phyloP scores from a whole-genome alignment of 2,797 vertebrate genomes.

The Pterois miles region DNA sequence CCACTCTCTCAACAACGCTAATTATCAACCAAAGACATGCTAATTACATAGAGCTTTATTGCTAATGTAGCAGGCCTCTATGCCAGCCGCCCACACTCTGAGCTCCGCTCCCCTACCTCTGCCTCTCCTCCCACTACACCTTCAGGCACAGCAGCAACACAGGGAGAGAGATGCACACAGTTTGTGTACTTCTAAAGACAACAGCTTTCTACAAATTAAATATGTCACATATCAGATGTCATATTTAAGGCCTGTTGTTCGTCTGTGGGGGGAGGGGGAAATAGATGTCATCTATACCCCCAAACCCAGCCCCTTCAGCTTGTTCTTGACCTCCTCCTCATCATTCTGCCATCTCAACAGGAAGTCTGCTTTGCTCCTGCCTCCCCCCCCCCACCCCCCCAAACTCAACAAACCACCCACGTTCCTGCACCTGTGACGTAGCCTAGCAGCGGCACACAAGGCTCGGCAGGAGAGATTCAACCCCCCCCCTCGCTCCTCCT shows the following conservation, averaged over 20 bases:
- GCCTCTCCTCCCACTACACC: slow-evolving; percentile 84
- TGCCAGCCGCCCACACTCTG: slow-evolving; percentile 84
- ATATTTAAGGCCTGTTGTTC: slow-evolving; percentile 7
- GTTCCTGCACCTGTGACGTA: slow-evolving; percentile 76
- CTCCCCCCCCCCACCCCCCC: slow-evolving; percentile 25
- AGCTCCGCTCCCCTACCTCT: slow-evolving; percentile 82
- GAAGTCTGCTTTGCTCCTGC: slow-evolving; percentile 73
- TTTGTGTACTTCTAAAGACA: slow-evolving; percentile 55
- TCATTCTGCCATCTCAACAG: slow-evolving; percentile 73
- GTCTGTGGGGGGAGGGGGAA: neutral
- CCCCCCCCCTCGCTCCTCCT: slow-evolving; percentile 18
- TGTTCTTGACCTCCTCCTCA: slow-evolving; percentile 54
- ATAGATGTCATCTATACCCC: slow-evolving; percentile 12
- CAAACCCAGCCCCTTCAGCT: slow-evolving; percentile 23
- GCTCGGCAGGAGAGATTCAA: slow-evolving; percentile 59
- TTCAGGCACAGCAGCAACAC: slow-evolving; percentile 76
- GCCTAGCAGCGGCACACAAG: slow-evolving; percentile 75
- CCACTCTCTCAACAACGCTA: slow-evolving; percentile 88
- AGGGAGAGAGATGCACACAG: slow-evolving; percentile 53
- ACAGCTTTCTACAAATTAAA: slow-evolving; percentile 41
- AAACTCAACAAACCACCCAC: slow-evolving; percentile 64
- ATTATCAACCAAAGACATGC: slow-evolving; percentile 92
- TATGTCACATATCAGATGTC: slow-evolving; percentile 36
- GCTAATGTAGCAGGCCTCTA: slow-evolving; percentile 88
- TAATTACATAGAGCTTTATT: slow-evolving; percentile 92